Conservation (phyloP, 2,888 invertebrate genomes). For the Agriotes lineatus region DNA sequence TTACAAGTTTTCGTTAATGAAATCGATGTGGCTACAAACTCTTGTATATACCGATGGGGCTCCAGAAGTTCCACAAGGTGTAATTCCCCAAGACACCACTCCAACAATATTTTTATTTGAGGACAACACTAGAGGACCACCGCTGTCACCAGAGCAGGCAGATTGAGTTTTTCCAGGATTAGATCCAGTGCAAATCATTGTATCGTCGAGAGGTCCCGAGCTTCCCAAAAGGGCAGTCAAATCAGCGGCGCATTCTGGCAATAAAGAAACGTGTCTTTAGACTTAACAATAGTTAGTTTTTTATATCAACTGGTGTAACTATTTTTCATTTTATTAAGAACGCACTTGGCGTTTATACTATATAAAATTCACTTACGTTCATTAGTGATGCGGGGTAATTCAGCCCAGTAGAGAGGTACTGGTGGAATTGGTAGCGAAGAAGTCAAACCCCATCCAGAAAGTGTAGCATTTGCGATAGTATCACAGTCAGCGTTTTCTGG, state of each 20-base stretch:
- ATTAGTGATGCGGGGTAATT: conserved; percentile 5
- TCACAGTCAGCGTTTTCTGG: background rate
- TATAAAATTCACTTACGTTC: background rate
- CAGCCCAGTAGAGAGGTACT: background rate
- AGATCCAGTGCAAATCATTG: conserved; percentile 20
- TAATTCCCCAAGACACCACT: conserved; percentile 23
- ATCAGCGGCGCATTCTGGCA: conserved; percentile 8
- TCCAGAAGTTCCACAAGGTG: conserved; percentile 15
- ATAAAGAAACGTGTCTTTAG: no score
- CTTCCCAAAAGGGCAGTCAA: background rate
- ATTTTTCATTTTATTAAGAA: background rate
- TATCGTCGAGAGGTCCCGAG: conserved; percentile 12
- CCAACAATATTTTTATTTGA: conserved; percentile 1
- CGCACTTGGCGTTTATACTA: background rate
- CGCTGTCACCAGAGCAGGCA: conserved; percentile 21
- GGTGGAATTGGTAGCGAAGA: background rate
- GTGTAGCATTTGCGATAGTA: background rate
- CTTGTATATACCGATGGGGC: conserved; percentile 26
- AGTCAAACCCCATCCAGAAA: conserved; percentile 25
- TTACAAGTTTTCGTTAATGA: no score
- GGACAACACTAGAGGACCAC: conserved; percentile 9
- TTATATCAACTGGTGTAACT: background rate
- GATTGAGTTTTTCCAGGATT: background rate
- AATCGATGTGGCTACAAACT: conserved; percentile 14
- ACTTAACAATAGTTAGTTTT: background rate